Evolutionary conservation across 2,797 vertebrate species (phyloP).

Genomic region (Acrocephalus scirpaceus): DNA sequence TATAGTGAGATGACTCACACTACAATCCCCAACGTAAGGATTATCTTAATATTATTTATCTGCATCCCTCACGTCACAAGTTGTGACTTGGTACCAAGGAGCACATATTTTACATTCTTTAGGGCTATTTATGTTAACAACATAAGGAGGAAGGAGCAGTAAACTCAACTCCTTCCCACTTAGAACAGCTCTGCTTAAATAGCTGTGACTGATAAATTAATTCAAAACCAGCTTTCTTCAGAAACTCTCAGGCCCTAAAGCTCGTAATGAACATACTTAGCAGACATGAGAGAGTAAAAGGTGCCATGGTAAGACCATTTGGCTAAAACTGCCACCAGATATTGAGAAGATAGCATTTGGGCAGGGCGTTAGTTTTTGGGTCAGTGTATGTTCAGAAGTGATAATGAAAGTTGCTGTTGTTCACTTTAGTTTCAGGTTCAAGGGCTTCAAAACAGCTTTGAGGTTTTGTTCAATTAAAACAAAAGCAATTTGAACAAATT

Average conservation of each 20-base stretch:
- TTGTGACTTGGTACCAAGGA: neutral
- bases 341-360: neutral
- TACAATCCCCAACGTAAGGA: neutral
- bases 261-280: neutral
- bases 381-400: neutral
- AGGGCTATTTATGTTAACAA: neutral
- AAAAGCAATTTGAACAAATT: neutral
- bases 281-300: neutral
- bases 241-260: neutral
- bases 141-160: neutral
- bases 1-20: neutral
- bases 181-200: neutral
- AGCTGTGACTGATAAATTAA: neutral
- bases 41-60: neutral
- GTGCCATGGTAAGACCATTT: neutral
- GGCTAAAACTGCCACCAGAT: neutral
- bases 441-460: neutral
- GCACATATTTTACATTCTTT: neutral
- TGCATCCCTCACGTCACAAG: neutral
- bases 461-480: neutral
- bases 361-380: neutral
- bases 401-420: neutral
- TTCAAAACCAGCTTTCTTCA: neutral
- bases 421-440: neutral
- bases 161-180: neutral